Percentiles rank a stretch among this genome's conserved stretches.
Evolutionary conservation across 2,113 vertebrate species (phyloP).

Genomic region (Garra rufa): DNA sequence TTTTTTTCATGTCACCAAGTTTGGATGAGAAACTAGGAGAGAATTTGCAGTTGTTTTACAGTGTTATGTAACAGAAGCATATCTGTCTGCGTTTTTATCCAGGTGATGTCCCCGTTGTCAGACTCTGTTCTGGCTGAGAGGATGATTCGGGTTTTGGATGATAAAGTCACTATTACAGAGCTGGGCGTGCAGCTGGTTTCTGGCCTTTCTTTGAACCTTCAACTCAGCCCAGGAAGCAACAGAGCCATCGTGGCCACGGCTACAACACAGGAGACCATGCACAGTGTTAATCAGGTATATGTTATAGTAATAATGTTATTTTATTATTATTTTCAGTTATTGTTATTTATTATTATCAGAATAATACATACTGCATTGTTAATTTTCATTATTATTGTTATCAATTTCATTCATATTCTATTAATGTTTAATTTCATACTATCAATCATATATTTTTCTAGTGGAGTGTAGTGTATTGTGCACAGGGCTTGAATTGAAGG

Average conservation of each 20-base stretch:
- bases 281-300: slow-evolving; percentile 89
- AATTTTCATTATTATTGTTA: too few species aligned
- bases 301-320: too few species aligned
- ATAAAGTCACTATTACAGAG: slow-evolving; percentile 92
- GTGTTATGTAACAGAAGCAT: background rate
- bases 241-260: slow-evolving; percentile 84
- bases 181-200: slow-evolving; percentile 92
- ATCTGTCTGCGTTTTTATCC: slow-evolving; percentile 39
- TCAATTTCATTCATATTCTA: too few species aligned
- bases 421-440: too few species aligned
- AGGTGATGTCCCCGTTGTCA: slow-evolving; percentile 94
- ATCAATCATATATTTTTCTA: too few species aligned
- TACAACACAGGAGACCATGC: slow-evolving; percentile 85
- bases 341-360: too few species aligned
- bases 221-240: slow-evolving; percentile 82
- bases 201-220: slow-evolving; percentile 86
- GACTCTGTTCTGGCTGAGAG: slow-evolving; percentile 92
- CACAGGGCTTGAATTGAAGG: too few species aligned
- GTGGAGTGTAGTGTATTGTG: too few species aligned
- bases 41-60: background rate
- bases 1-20: slow-evolving; percentile 21
- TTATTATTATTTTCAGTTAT: too few species aligned
- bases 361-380: too few species aligned
- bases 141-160: slow-evolving; percentile 89
- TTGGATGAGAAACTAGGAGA: slow-evolving; percentile 9